These are phyloP conservation scores for Brachyptera putata DNA, from an alignment of 2,888 invertebrate genomes.

Conservation along the genomic window DNA sequence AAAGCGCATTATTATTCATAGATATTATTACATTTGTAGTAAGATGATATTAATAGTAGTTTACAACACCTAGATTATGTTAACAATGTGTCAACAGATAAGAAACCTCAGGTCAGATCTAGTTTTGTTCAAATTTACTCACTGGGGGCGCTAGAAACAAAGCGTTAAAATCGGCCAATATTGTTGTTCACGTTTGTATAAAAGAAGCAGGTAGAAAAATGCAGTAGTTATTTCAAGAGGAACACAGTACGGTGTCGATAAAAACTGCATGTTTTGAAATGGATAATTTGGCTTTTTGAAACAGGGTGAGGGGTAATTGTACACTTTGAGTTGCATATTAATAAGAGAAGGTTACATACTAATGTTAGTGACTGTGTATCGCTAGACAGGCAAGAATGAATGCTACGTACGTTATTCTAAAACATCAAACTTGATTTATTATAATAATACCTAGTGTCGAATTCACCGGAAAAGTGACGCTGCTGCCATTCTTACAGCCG, in stretches of 20 bases:
- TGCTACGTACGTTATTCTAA: slow-evolving; percentile 27
- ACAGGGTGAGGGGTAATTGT: background rate
- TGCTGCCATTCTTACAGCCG: slow-evolving; percentile 16
- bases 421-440: slow-evolving; percentile 27
- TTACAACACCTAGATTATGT: background rate
- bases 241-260: slow-evolving; percentile 28
- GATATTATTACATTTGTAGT: background rate
- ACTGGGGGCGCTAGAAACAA: slow-evolving; percentile 13
- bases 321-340: background rate
- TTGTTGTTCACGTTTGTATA: slow-evolving; percentile 20
- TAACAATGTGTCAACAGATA: background rate
- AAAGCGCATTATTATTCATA: background rate
- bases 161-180: slow-evolving; percentile 17
- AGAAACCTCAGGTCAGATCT: no score
- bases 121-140: background rate
- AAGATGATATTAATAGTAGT: background rate
- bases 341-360: slow-evolving; percentile 18
- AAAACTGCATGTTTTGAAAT: slow-evolving; percentile 16
- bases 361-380: slow-evolving; percentile 26
- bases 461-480: slow-evolving; percentile 3
- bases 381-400: slow-evolving; percentile 28
- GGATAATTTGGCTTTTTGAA: background rate
- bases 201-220: slow-evolving; percentile 32
- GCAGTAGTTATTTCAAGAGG: slow-evolving; percentile 20
- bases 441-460: slow-evolving; percentile 14